These are phyloP conservation scores for Elysia crispata DNA, from an alignment of 2,888 invertebrate species.

Conservation along the genomic window DNA sequence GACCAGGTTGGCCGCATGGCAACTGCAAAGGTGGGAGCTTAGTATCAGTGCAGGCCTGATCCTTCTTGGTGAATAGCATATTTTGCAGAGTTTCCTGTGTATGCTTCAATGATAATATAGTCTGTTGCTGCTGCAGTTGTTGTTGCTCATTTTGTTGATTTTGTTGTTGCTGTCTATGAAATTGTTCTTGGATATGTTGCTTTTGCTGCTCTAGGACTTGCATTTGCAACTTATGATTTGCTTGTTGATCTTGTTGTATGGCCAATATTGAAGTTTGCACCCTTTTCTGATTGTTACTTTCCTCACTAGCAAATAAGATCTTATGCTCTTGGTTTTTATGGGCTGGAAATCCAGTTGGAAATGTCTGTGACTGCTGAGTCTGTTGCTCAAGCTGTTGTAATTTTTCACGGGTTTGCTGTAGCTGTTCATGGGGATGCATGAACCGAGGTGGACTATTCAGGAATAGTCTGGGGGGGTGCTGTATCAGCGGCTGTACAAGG, in stretches of 20 bases:
- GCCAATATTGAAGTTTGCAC: not conserved
- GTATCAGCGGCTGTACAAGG: not conserved
- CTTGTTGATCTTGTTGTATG: slow-evolving; percentile 28
- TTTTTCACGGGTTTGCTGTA: slow-evolving; percentile 33
- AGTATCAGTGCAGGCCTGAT: not conserved
- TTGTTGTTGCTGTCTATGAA: slow-evolving; percentile 35
- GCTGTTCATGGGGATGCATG: slow-evolving; percentile 27
- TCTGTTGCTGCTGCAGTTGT: slow-evolving; percentile 31
- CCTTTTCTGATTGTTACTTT: slow-evolving; percentile 18
- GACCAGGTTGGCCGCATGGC: not conserved
- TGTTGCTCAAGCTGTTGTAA: slow-evolving; percentile 17
- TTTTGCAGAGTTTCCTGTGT: not conserved
- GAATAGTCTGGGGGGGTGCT: slow-evolving; percentile 27
- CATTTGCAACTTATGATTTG: slow-evolving; percentile 15
- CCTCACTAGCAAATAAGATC: slow-evolving; percentile 13
- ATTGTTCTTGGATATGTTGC: not conserved
- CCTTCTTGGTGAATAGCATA: slow-evolving; percentile 22
- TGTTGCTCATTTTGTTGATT: slow-evolving; percentile 15
- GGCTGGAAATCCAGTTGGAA: not conserved
- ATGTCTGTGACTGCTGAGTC: slow-evolving; percentile 9
- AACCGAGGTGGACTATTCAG: not conserved
- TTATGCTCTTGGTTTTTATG: slow-evolving; percentile 6
- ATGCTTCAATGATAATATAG: not conserved
- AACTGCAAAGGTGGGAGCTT: not conserved
- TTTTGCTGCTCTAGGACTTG: slow-evolving; percentile 15